A percentile compares a stretch with the other conserved stretches of the same genome.
Evolutionary conservation across 2,888 invertebrate species (phyloP).

Genomic region (Linyphia triangularis): DNA sequence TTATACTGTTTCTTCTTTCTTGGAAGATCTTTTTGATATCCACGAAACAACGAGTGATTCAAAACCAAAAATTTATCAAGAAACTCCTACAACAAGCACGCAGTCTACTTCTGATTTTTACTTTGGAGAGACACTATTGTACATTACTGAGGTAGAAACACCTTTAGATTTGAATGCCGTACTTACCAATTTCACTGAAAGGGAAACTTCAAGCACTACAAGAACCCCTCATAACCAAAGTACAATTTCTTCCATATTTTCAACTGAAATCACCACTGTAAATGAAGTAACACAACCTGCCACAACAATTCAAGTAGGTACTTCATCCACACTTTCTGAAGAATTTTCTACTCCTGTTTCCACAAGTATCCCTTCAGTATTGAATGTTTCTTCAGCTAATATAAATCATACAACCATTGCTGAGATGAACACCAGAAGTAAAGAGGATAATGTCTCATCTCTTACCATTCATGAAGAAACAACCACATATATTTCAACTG

Average conservation of each 20-base stretch:
- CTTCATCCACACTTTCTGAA: not conserved
- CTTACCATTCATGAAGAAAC: not conserved
- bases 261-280: not conserved
- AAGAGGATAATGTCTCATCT: not conserved
- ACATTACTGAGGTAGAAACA: not conserved
- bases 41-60: not conserved
- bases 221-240: not conserved
- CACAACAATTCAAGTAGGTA: not conserved
- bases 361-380: not conserved
- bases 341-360: not conserved
- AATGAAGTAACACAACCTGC: not conserved
- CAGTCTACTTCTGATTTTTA: not conserved
- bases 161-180: not conserved
- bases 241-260: not conserved
- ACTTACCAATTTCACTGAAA: no score
- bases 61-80: not conserved
- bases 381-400: not conserved
- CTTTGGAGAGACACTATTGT: not conserved
- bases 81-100: not conserved
- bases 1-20: not conserved
- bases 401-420: not conserved
- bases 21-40: not conserved
- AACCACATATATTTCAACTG: not conserved
- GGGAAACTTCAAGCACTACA: no score
- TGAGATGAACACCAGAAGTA: not conserved